Conservation (phyloP, 1,140 invertebrate genomes). For the Hetaerina americana region DNA sequence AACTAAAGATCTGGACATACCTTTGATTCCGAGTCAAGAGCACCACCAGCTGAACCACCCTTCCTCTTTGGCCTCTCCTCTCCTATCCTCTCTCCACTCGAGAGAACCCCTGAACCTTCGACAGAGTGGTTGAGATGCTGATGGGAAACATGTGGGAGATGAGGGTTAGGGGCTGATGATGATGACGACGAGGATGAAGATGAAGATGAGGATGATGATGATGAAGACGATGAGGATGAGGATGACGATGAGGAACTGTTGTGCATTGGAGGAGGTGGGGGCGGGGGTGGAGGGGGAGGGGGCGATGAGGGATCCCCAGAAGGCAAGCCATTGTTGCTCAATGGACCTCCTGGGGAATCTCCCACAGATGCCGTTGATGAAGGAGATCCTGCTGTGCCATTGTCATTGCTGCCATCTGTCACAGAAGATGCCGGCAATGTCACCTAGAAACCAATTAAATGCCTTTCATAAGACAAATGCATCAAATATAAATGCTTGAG, state of each 20-base stretch:
- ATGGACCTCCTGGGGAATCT: conserved; percentile 13
- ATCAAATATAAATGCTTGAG: too few relatives aligned
- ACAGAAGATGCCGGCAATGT: conserved; percentile 62
- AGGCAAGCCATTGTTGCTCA: conserved; percentile 8
- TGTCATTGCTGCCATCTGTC: conserved; percentile 67
- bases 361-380: conserved; percentile 59
- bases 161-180: neutral
- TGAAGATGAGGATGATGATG: neutral
- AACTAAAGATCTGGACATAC: too few relatives aligned
- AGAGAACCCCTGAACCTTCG: neutral
- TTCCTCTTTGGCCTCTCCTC: neutral
- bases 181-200: neutral
- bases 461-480: too few relatives aligned
- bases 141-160: neutral
- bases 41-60: neutral
- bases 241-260: neutral
- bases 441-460: too few relatives aligned
- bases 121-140: neutral
- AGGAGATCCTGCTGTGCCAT: conserved; percentile 65
- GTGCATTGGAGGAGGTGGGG: conserved; percentile 25
- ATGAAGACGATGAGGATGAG: neutral
- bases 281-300: conserved; percentile 29
- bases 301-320: conserved; percentile 43
- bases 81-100: neutral
- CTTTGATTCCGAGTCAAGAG: neutral